Evolutionary conservation across 2,113 vertebrate species (phyloP).

Genomic region (Ochotona princeps): DNA sequence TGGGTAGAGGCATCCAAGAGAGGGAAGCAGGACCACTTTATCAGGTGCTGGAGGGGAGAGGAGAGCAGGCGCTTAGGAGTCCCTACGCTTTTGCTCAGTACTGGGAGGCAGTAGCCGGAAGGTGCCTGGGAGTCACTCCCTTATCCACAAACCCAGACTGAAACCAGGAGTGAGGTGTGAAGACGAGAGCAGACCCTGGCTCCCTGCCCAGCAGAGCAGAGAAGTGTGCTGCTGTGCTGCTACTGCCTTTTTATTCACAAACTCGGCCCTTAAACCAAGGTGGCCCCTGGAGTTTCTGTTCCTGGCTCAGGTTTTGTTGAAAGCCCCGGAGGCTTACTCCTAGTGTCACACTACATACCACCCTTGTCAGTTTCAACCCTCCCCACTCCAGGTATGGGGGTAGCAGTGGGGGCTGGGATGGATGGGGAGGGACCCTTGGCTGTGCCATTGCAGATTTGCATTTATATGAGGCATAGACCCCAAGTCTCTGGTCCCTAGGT

Average conservation of each 20-base stretch:
- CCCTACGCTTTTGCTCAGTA: not conserved
- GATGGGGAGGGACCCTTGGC: not conserved
- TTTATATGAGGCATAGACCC: slow-evolving; percentile 83
- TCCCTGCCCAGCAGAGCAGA: not conserved
- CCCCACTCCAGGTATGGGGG: not conserved
- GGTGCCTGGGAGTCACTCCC: not conserved
- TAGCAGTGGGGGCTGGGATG: not conserved
- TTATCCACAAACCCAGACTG: not conserved
- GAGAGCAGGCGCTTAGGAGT: not conserved
- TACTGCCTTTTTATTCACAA: not conserved
- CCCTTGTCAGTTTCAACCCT: not conserved
- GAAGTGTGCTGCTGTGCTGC: not conserved
- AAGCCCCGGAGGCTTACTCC: slow-evolving; percentile 6
- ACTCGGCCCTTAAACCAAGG: not conserved
- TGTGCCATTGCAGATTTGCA: slow-evolving; percentile 80
- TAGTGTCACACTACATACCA: not conserved
- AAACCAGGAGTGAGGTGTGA: not conserved
- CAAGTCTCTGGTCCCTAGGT: slow-evolving; percentile 75
- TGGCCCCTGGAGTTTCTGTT: not conserved
- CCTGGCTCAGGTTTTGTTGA: slow-evolving; percentile 55
- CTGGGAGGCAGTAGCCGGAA: not conserved
- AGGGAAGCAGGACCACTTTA: no score
- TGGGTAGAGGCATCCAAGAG: no score
- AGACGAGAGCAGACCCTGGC: not conserved
- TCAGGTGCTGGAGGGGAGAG: no score